phyloP scores from a whole-genome alignment of 1,140 invertebrate species.

The Acromyrmex charruanus region DNA sequence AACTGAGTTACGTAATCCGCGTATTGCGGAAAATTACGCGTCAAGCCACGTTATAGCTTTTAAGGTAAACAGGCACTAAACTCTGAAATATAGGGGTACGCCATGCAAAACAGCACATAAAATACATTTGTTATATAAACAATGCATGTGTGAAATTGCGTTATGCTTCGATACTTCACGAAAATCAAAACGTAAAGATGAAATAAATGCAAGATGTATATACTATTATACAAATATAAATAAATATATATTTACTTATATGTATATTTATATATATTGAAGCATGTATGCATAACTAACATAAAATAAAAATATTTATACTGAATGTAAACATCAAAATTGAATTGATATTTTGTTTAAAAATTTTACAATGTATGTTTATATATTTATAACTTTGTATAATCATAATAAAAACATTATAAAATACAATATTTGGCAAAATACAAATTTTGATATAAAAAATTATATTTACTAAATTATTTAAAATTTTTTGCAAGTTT shows the following conservation, averaged over 20 bases:
- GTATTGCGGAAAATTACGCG: constrained; percentile 61
- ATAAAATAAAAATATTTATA: constrained; percentile 9
- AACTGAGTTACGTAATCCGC: constrained; percentile 49
- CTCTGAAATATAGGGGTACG: constrained; percentile 24
- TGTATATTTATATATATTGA: not conserved
- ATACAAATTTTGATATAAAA: not conserved
- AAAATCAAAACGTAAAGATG: constrained; percentile 35
- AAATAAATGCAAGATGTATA: constrained; percentile 5
- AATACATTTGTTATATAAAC: constrained; percentile 55
- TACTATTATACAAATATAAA: not conserved
- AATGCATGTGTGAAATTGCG: constrained; percentile 26
- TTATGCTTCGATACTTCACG: constrained; percentile 46
- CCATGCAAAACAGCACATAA: constrained; percentile 12
- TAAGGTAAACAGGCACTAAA: constrained; percentile 59
- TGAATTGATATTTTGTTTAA: not conserved
- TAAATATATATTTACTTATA: not conserved
- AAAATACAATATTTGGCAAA: not conserved
- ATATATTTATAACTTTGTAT: not conserved
- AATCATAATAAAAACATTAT: not conserved
- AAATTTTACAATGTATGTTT: not conserved
- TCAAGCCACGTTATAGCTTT: constrained; percentile 58
- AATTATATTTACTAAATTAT: not conserved
- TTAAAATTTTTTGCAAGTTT: not conserved
- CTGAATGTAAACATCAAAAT: not conserved
- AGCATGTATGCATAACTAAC: not conserved